phyloP scores from a whole-genome alignment of 1,140 invertebrate genomes.

The Antheraea pernyi region DNA sequence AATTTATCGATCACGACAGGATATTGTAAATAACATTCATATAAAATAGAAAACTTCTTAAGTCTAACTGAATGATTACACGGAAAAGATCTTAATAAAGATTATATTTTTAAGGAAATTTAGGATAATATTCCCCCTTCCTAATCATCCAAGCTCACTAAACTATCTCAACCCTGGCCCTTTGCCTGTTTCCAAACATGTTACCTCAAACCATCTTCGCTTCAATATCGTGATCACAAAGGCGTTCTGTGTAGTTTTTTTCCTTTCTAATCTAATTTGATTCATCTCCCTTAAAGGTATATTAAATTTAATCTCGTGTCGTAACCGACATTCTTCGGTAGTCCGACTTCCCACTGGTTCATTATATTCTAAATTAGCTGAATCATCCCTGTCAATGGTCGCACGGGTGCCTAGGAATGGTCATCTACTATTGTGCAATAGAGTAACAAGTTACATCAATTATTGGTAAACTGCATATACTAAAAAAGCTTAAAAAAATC shows the following conservation, averaged over 20 bases:
- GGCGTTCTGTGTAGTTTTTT: not conserved
- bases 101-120: too few relatives aligned
- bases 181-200: not conserved
- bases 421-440: not conserved
- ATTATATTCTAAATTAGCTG: constrained; percentile 1
- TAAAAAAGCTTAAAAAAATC: too few relatives aligned
- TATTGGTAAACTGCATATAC: not conserved
- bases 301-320: constrained; percentile 2
- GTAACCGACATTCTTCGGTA: constrained; percentile 1
- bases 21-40: too few relatives aligned
- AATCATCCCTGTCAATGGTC: not conserved
- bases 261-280: not conserved
- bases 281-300: not conserved
- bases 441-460: not conserved
- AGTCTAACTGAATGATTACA: too few relatives aligned
- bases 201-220: not conserved
- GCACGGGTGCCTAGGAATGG: not conserved
- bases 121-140: too few relatives aligned
- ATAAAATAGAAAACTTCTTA: too few relatives aligned
- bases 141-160: too few relatives aligned
- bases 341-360: not conserved
- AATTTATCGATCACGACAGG: too few relatives aligned
- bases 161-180: too few relatives aligned
- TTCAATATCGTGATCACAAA: not conserved
- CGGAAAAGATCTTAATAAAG: too few relatives aligned